Conservation (phyloP, 2,888 invertebrate species). For the Oligia fasciuncula region DNA sequence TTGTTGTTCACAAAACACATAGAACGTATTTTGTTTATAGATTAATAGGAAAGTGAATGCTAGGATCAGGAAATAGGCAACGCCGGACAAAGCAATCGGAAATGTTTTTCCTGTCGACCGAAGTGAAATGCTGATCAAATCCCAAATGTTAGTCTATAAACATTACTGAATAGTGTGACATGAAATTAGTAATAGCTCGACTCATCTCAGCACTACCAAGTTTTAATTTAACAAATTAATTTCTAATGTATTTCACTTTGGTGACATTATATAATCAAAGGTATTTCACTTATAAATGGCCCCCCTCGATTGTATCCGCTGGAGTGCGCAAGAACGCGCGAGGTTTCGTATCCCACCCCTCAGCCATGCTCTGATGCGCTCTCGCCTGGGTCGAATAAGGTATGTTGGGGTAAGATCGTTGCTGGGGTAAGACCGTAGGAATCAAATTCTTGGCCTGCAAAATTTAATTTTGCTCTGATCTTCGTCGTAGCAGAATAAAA, state of each 20-base stretch:
- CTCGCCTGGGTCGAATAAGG: no score
- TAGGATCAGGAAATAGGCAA: slow-evolving; percentile 42
- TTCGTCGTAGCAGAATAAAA: no score
- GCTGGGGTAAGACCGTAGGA: no score
- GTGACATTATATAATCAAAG: no score
- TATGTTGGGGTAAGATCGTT: no score
- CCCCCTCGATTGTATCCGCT: neutral
- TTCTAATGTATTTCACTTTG: neutral
- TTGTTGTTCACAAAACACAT: slow-evolving; percentile 10
- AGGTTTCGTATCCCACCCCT: neutral
- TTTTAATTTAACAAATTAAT: neutral
- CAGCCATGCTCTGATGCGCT: neutral
- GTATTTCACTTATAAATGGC: no score
- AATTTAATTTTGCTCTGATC: no score
- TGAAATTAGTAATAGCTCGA: neutral
- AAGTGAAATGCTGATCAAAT: slow-evolving; percentile 18
- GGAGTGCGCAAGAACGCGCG: neutral
- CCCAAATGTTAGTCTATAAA: neutral
- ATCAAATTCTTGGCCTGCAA: no score
- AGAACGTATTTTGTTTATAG: slow-evolving; percentile 16
- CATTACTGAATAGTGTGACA: neutral
- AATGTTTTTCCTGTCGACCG: slow-evolving; percentile 30
- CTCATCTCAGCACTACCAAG: no score
- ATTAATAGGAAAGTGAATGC: slow-evolving; percentile 17
- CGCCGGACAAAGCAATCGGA: slow-evolving; percentile 56